These are phyloP conservation scores for Acropora yongei DNA, from an alignment of 64 coral and sea anemone genomes.

Conservation along the genomic window DNA sequence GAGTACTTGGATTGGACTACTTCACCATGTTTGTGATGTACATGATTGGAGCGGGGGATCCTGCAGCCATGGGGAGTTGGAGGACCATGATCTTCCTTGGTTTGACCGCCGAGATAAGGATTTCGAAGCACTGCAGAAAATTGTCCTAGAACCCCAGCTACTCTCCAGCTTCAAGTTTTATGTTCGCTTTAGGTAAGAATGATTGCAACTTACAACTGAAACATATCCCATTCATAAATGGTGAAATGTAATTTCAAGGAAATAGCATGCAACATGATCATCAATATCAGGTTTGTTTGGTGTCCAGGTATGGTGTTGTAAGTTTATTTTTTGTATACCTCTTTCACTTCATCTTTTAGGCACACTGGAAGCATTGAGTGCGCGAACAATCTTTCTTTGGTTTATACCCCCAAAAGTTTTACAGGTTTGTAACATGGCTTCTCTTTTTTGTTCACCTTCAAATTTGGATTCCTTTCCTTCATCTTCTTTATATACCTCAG, in stretches of 20 bases:
- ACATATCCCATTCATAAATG: too few relatives aligned
- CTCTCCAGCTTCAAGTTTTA: conserved; percentile 34
- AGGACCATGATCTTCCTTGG: conserved; percentile 22
- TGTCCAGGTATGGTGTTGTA: neutral
- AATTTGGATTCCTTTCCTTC: neutral
- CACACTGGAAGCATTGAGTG: conserved; percentile 2
- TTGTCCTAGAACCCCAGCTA: conserved; percentile 32
- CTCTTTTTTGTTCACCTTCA: neutral
- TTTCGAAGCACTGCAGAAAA: conserved; percentile 33
- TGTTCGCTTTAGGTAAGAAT: conserved; percentile 43
- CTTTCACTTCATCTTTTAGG: neutral
- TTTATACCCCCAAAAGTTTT: neutral
- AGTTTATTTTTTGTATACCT: neutral
- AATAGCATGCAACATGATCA: neutral
- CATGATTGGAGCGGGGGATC: conserved; percentile 29
- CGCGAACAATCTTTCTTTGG: neutral
- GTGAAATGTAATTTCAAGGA: neutral
- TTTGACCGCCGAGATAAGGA: conserved; percentile 53
- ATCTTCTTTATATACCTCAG: too few relatives aligned
- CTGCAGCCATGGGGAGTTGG: conserved; percentile 3
- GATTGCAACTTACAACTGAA: neutral
- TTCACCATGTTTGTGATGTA: conserved; percentile 29
- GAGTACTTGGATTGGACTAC: conserved; percentile 40
- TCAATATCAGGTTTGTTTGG: too few relatives aligned
- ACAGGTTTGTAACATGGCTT: neutral